Evolutionary conservation across 2,113 vertebrate species (phyloP).

Genomic region (Salvator merianae): DNA sequence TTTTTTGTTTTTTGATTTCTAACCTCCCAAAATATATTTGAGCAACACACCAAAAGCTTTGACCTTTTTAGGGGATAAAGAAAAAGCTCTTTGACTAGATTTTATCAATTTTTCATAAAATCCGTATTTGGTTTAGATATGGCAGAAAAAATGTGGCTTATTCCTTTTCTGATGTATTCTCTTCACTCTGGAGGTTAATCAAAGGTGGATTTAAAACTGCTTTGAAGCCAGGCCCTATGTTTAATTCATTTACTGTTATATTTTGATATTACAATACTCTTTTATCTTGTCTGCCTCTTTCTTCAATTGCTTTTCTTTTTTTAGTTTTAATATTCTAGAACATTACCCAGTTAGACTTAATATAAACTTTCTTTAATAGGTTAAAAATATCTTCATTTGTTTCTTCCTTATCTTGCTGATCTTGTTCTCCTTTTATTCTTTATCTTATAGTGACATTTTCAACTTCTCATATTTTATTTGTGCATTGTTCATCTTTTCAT

Average conservation of each 20-base stretch:
- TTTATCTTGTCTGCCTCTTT: background rate
- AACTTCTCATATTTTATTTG: background rate
- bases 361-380: background rate
- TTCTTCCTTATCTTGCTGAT: background rate
- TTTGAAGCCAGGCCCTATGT: background rate
- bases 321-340: background rate
- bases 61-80: too few species aligned
- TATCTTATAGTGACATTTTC: background rate
- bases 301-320: background rate
- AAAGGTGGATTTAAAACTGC: too few species aligned
- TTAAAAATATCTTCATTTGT: background rate
- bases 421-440: background rate
- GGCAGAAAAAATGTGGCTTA: too few species aligned
- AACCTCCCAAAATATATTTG: too few species aligned
- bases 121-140: background rate
- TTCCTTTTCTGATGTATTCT: too few species aligned
- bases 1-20: too few species aligned
- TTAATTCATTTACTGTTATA: background rate
- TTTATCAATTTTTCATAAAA: background rate
- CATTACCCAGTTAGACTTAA: background rate
- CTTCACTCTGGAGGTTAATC: background rate
- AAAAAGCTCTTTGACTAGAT: too few species aligned
- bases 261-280: background rate
- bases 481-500: background rate
- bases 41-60: too few species aligned